Base-by-base conservation (phyloP, 1,140 invertebrate species). In the Rhynchophorus ferrugineus region DNA sequence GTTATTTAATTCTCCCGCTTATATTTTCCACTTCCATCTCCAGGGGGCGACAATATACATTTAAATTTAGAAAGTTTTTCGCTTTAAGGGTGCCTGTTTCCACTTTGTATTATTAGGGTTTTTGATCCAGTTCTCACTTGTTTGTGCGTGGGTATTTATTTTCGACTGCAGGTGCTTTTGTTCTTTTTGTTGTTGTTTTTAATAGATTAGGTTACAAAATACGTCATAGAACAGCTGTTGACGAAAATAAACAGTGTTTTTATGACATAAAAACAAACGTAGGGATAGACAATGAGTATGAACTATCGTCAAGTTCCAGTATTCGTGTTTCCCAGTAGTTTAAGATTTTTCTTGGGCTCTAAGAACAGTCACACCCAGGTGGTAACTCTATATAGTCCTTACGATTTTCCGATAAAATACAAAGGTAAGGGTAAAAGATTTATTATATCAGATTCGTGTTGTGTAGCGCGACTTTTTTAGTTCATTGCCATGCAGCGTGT, bases 331-430 rank as follows among this genome's bases (percentile, higher is more conserved):
- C 89, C 89, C 19, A 77, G 81, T 39, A 77, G 75, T 17, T 73
- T 93, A 19, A 83, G 80, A 55, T 91, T 93, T 71, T 89, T 82
- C 72, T 71, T 87, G 54, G 81, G 81, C 62, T 84, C 89, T 55
- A 79, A 82, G 57, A 78, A 79, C 29, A 82, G 82, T 1, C 82
- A 89, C 65, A 90, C 89, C 68, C 88, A 91, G 72, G 73, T 91
- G 37, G 68, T 93, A 22, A 91, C 88, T 34, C 71, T 94, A 33
- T 91, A 91, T 64, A 94, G 92, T 75, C 89, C 88, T 2, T 92
- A 91, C 69, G 88, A 92, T 54, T 89, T 89, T 72, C 74, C 82
- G 33, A 76, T 94, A 3, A 82, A 82, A 72, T 93, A 89, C 67
- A 88, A 85, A 86, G 86, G 90, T 92, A 78, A 68, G 62, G 45